These are phyloP conservation scores for Dreissena polymorpha DNA, from an alignment of 1,140 invertebrate species.

Conservation along the genomic window DNA sequence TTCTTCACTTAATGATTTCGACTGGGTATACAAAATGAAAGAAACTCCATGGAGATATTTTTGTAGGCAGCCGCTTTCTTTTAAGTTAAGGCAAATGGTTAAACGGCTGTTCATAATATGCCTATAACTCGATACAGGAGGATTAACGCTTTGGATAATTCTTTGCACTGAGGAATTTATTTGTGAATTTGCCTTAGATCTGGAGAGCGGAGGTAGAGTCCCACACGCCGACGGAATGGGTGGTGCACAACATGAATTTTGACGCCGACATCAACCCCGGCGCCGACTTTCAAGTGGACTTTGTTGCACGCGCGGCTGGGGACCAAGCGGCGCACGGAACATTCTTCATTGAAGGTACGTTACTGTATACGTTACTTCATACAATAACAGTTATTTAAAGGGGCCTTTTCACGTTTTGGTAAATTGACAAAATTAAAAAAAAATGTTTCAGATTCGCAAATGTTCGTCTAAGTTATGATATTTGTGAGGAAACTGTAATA, in stretches of 20 bases:
- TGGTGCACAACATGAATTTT: conserved; percentile 26
- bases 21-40: no score
- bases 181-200: conserved; percentile 2
- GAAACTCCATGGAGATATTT: not conserved
- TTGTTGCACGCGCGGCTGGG: conserved; percentile 4
- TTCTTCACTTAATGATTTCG: no score
- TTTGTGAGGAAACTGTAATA: no score
- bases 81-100: not conserved
- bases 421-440: no score
- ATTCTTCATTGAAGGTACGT: conserved; percentile 28
- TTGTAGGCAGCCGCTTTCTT: not conserved
- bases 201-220: conserved; percentile 38
- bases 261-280: conserved; percentile 33
- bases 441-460: no score
- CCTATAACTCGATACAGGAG: not conserved
- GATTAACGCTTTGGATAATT: not conserved
- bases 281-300: conserved; percentile 19
- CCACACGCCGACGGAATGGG: conserved; percentile 25
- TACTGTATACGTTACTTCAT: no score
- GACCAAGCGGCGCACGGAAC: conserved; percentile 4
- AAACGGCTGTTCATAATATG: not conserved
- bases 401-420: no score
- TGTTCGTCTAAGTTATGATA: no score
- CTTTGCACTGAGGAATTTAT: not conserved
- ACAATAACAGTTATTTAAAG: no score